These are phyloP conservation scores for Allolobophora icterica DNA, from an alignment of 2,888 invertebrate genomes.

Conservation along the genomic window DNA sequence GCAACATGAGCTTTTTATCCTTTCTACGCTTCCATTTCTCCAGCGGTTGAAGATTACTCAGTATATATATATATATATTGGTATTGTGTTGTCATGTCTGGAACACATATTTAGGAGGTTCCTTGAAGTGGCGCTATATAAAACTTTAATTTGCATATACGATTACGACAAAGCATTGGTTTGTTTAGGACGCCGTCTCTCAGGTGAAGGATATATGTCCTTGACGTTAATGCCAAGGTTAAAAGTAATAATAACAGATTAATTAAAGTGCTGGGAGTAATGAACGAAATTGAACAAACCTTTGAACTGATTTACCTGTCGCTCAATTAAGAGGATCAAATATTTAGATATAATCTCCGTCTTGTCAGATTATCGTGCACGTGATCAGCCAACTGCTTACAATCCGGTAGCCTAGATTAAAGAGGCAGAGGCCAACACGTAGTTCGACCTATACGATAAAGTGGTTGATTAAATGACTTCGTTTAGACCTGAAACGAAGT, in stretches of 20 bases:
- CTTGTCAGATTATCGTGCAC: not conserved
- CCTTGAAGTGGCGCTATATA: too few species aligned
- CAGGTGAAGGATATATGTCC: not conserved
- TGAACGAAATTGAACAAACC: not conserved
- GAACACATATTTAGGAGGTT: too few species aligned
- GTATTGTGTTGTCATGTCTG: too few species aligned
- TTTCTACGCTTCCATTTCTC: too few species aligned
- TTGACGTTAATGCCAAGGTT: not conserved
- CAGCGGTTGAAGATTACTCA: too few species aligned
- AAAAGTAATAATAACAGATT: not conserved
- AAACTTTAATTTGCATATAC: too few species aligned
- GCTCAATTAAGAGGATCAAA: not conserved
- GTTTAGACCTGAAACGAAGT: not conserved
- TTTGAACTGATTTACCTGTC: not conserved
- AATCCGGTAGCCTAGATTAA: too few species aligned
- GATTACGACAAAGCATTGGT: too few species aligned
- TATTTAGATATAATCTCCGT: not conserved
- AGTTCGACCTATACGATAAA: not conserved
- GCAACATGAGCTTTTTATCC: too few species aligned
- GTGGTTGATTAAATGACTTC: not conserved
- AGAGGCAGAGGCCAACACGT: not conserved
- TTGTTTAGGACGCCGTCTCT: too few species aligned
- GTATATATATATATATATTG: too few species aligned
- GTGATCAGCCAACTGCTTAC: too few species aligned
- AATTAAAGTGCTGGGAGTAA: not conserved